A percentile compares a stretch with the other conserved stretches of the same genome.
Conservation (phyloP, 2,888 invertebrate species). For the Anthophora plumipes region DNA sequence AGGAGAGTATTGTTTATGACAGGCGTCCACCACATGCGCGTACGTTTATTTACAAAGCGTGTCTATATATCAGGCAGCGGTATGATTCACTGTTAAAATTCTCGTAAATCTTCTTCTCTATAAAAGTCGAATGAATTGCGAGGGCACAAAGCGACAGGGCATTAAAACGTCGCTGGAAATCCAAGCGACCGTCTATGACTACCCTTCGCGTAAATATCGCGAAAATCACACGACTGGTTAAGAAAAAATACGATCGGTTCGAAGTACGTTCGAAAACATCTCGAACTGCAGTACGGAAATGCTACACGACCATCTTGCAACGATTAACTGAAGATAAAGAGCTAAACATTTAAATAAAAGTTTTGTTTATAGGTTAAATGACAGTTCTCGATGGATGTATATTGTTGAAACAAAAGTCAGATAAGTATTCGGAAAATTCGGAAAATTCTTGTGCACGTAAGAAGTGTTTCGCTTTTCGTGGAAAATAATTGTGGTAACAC, state of each 20-base stretch:
- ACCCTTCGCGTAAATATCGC: constrained; percentile 20
- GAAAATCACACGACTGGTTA: not conserved
- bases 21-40: constrained; percentile 40
- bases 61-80: constrained; percentile 14
- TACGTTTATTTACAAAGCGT: constrained; percentile 17
- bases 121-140: constrained; percentile 79
- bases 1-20: constrained; percentile 62
- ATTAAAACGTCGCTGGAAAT: constrained; percentile 69
- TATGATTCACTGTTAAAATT: constrained; percentile 72
- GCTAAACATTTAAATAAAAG: not conserved
- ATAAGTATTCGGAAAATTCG: too few species aligned
- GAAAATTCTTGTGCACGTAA: too few species aligned
- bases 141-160: constrained; percentile 57
- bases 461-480: too few species aligned
- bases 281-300: not conserved
- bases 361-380: too few species aligned
- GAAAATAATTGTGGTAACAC: too few species aligned
- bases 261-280: not conserved
- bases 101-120: constrained; percentile 79
- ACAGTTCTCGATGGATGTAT: too few species aligned
- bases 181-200: constrained; percentile 42
- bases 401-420: too few species aligned
- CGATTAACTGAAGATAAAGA: too few species aligned
- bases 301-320: not conserved
- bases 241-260: not conserved